Evolutionary conservation across 1,140 invertebrate genomes (phyloP), one percentile per base, ranked within the genome.

Genomic region (Lordiphosa mommai): DNA sequence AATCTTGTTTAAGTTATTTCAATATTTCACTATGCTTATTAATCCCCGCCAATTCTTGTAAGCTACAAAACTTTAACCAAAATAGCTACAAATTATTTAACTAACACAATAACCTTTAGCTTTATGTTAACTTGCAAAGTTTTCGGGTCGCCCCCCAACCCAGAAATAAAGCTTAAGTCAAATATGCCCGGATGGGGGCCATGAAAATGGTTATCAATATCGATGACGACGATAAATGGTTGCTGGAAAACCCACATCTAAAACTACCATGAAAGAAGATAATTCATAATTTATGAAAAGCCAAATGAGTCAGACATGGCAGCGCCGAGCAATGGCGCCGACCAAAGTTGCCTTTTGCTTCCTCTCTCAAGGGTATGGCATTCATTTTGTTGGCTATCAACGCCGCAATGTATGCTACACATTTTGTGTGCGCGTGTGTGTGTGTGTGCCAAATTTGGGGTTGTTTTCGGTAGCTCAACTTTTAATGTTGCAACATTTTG

Each of bases 401-500:
- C 48, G 61, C 65, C 48, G 36, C 48, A 68, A 64, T 64, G 48
- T 64, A 44, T 66, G 61, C 61, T 55, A 51, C 61, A 61, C 56
- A 70, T 70, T 69, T 40, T 13, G 20, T 23, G 9, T 6, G 37
- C 4, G n/a, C 1, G 12, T 8, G 20, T 20, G 10, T 20, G 12
- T 23, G 46, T 41, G 29, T 23, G 7, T 12, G n/a, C 6, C n/a
- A 4, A 32, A 10, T 16, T n/a, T 7, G 4, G 44, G 57, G 49
- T 60, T 38, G 43, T 29, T 48, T 65, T 52, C 41, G 16, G n/a
- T 17, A 46, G 9, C 61, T 64, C 65, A 68, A 68, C 65, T 68
- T 68, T 68, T 68, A 68, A 68, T 68, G 65, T 53, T 64, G 65
- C 65, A 27, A 67, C 64, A 67, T 67, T 67, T 57, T 67, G 63